Evolutionary conservation across 2,888 invertebrate genomes (phyloP).

Genomic region (Panorpa germanica): DNA sequence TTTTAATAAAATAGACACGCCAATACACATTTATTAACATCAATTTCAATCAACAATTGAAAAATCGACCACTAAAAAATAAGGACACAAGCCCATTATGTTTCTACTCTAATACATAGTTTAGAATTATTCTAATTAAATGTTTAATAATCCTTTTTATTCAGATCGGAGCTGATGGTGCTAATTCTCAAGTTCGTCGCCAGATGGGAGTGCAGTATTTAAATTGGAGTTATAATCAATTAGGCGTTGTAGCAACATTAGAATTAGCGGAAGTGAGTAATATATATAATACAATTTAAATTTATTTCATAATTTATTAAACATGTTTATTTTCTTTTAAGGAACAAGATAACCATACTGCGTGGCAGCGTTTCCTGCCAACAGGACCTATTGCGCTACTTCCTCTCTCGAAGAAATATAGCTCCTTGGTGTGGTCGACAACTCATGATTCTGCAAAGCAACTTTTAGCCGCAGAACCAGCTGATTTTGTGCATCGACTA

Average conservation of each 20-base stretch:
- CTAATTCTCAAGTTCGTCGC: conserved; percentile 68
- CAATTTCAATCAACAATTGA: too few species aligned
- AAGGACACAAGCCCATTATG: too few species aligned
- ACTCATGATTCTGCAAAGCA: conserved; percentile 53
- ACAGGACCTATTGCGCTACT: conserved; percentile 83
- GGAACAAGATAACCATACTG: conserved; percentile 50
- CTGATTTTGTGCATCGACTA: conserved; percentile 71
- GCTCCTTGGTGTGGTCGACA: conserved; percentile 92
- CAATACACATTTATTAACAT: too few species aligned
- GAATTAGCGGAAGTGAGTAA: conserved; percentile 50
- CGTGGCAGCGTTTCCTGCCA: conserved; percentile 92
- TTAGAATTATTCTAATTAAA: conserved; percentile 6
- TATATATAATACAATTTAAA: conserved; percentile 1
- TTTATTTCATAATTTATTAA: conserved; percentile 7
- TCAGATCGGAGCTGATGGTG: conserved; percentile 89
- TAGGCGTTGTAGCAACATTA: conserved; percentile 84
- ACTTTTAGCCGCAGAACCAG: conserved; percentile 45
- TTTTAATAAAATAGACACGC: too few species aligned
- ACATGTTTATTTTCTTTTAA: conserved; percentile 13
- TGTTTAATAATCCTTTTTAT: too few species aligned
- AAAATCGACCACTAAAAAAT: too few species aligned
- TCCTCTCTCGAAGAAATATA: conserved; percentile 57
- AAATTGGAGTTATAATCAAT: conserved; percentile 72
- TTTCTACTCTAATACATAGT: not conserved
- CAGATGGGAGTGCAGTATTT: conserved; percentile 67